Evolutionary conservation across 1,140 invertebrate species (phyloP), one percentile per base, ranked within the genome.

Genomic region (Pachypsylla venusta): DNA sequence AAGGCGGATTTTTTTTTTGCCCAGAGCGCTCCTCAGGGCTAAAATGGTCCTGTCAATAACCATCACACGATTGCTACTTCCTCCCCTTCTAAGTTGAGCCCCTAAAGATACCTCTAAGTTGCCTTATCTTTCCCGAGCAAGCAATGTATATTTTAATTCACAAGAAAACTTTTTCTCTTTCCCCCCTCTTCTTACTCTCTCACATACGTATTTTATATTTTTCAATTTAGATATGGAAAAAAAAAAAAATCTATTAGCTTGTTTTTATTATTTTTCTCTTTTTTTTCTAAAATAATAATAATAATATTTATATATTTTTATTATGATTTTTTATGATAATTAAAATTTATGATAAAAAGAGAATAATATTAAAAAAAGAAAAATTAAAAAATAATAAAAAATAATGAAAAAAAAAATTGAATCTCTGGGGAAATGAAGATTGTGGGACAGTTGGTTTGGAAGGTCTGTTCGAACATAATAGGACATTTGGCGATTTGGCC

Each of bases 211-310:
- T 48, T 48, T 48, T 48, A 48, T 48, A 48, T 48, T 48, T 48
- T 48, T 48, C 42, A 48, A 48, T 48, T 48, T 48, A 48, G 42
- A 48, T 48, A 48, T 48, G 42, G n/a, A n/a, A n/a, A n/a, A n/a
- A n/a, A n/a, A n/a, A n/a, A n/a, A 48, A 48, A 48, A 48, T 48
- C 42, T 48, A 48, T 48, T 48, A 48, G 42, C 42, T 48, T 48
- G 22, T 48, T 48, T 48, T 48, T 19, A 19, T 48, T 48, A 19
- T 22, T 19, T 48, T 48, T 48, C 22, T 48, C 22, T 22, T 22
- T 48, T 48, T 22, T 48, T 22, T 48, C 42, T 48, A 48, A n/a
- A n/a, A n/a, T n/a, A n/a, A n/a, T n/a, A n/a, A n/a, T n/a, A n/a
- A n/a, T n/a, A n/a, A 48, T 48, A 48, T 48, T 48, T 48, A 48